Evolutionary conservation across 1,140 invertebrate genomes (phyloP).

Genomic region (Plodia interpunctella): DNA sequence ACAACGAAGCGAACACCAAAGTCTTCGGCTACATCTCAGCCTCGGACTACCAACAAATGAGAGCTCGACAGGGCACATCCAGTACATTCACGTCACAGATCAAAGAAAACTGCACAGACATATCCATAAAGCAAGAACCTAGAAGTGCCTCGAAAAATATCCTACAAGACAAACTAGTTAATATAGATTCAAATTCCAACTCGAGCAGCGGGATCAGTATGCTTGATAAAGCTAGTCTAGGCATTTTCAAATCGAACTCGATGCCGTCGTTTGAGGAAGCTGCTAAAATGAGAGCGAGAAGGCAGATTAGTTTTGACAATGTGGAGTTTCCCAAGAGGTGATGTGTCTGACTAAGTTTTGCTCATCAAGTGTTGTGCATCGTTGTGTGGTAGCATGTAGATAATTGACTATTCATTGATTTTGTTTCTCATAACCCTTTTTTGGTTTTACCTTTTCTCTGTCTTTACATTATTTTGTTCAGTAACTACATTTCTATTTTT

Average conservation of each 20-base stretch:
- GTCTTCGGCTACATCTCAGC: constrained; percentile 72
- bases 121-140: constrained; percentile 43
- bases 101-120: constrained; percentile 58
- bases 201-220: constrained; percentile 41
- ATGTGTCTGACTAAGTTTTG: constrained; percentile 22
- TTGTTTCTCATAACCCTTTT: constrained; percentile 1
- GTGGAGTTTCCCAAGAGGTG: constrained; percentile 67
- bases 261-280: constrained; percentile 66
- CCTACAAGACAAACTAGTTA: constrained; percentile 71
- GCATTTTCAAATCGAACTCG: constrained; percentile 57
- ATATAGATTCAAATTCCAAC: constrained; percentile 64
- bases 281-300: constrained; percentile 61
- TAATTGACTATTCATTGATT: constrained; percentile 15
- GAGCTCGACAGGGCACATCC: constrained; percentile 30
- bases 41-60: constrained; percentile 53
- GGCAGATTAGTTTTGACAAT: constrained; percentile 74
- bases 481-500: not conserved
- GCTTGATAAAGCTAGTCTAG: constrained; percentile 39
- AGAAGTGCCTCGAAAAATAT: constrained; percentile 61
- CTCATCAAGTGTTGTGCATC: constrained; percentile 1
- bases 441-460: no score
- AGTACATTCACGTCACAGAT: constrained; percentile 43
- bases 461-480: no score
- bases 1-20: constrained; percentile 45
- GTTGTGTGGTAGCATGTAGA: constrained; percentile 9